These are phyloP conservation scores for Heliconius sara DNA, from an alignment of 2,888 invertebrate genomes.

Conservation along the genomic window DNA sequence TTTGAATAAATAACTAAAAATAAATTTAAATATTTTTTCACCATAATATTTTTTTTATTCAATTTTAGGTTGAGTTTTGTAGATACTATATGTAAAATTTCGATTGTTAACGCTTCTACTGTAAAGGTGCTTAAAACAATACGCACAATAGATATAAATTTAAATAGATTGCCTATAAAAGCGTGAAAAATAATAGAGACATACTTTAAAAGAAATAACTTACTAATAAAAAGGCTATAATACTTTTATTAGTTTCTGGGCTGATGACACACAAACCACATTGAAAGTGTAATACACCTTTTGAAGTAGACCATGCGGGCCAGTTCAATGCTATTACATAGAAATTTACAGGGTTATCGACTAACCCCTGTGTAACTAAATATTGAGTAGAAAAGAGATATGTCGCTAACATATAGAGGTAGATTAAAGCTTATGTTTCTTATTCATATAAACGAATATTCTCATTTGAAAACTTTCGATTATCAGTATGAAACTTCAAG, in stretches of 20 bases:
- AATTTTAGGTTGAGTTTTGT: no score
- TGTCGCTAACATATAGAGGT: not conserved
- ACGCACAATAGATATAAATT: no score
- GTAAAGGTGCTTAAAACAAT: no score
- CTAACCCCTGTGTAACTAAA: not conserved
- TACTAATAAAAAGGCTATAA: conserved; percentile 11
- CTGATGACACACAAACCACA: conserved; percentile 36
- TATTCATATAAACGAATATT: not conserved
- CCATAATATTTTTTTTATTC: no score
- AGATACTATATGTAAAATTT: no score
- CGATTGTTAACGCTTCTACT: no score
- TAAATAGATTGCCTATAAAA: no score
- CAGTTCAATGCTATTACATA: conserved; percentile 34
- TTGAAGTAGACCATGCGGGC: conserved; percentile 40
- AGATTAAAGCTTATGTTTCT: not conserved
- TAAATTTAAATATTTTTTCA: no score
- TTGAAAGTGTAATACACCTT: conserved; percentile 30
- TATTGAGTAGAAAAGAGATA: not conserved
- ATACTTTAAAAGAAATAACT: not conserved
- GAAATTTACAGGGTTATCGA: conserved; percentile 20
- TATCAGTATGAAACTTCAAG: no score
- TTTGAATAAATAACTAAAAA: not conserved
- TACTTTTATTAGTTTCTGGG: conserved; percentile 22
- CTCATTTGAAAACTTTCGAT: not conserved
- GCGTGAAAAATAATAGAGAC: not conserved